Evolutionary conservation across 2,113 vertebrate species (phyloP), one percentile per base, ranked within the genome.

Genomic region (Gavialis gangeticus): DNA sequence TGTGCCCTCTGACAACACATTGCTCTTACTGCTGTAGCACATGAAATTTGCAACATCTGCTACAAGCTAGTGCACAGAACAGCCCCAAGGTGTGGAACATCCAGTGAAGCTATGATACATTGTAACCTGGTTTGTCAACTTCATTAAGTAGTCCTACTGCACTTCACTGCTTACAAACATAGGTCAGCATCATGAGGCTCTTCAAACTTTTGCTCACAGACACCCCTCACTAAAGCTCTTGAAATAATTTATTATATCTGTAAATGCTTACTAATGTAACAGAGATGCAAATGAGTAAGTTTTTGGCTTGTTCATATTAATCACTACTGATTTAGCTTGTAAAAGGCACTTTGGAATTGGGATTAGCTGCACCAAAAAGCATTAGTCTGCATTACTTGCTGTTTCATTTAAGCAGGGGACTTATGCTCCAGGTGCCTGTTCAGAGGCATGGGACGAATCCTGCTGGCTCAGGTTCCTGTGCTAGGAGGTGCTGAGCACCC

Each of bases 101-200:
- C 55, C 60, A 2, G 1, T 3, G 66, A 34, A 10, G 10, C 57
- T 1, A 17, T 46, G 25, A 22, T 27, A n/a, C 4, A 5, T 17
- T 46, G 12, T 30, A 24, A 3, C 1, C 1, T 4, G 12, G 21
- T 73, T 27, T 1, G 1, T 16, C n/a, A 63, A 6, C 1, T 46
- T 46, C 27, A 58, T 75, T 14, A 6, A 30, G 57, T 17, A 15
- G 46, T 11, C 57, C 19, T 25, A 1, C 15, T 6, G 1, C 11
- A 1, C 56, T 34, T 63, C 67, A 10, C 7, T 10, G n/a, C 24
- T 2, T 0, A 12, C 46, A 46, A 24, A 5, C 46, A 1, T 5
- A 62, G 22, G 69, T 73, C 24, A 10, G 27, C 9, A 25, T 62
- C 12, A n/a, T 14, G 46, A 64, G 27, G n/a, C 25, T 83, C 46